phyloP scores from a whole-genome alignment of 2,888 invertebrate species.

The Hydrotaea diabolus region DNA sequence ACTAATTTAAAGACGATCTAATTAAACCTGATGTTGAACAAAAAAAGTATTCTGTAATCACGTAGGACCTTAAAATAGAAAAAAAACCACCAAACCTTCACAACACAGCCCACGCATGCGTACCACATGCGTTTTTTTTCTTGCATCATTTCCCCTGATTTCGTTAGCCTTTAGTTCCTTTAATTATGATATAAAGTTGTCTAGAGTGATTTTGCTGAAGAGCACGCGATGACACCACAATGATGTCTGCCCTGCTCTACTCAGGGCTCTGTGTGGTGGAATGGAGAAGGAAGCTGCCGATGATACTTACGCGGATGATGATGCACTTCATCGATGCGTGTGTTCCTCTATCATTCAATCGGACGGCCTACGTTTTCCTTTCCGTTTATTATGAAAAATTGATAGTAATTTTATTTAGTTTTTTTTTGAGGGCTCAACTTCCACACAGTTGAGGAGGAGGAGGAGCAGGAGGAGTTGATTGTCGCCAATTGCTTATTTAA shows the following conservation, averaged over 20 bases:
- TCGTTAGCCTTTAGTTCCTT: constrained; percentile 1
- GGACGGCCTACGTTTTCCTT: constrained; percentile 19
- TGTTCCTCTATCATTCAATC: not conserved
- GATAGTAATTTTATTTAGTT: constrained; percentile 9
- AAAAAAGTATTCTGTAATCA: no score
- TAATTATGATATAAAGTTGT: constrained; percentile 39
- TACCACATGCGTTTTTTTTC: not conserved
- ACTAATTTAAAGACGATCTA: no score
- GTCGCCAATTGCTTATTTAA: constrained; percentile 9
- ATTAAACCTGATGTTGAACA: no score
- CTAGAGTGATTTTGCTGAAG: constrained; percentile 15
- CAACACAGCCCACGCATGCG: no score
- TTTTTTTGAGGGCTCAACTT: no score
- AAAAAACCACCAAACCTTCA: no score
- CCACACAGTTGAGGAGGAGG: not conserved
- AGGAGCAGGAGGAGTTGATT: not conserved
- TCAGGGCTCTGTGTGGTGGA: not conserved
- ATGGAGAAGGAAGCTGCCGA: not conserved
- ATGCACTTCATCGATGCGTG: constrained; percentile 19
- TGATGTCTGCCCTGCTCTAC: no score
- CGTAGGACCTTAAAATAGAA: no score
- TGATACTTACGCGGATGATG: not conserved
- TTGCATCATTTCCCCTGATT: not conserved
- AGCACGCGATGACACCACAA: not conserved
- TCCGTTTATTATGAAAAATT: constrained; percentile 27